phyloP scores from a whole-genome alignment of 2,888 invertebrate species.

The Sarcophaga caerulescens region DNA sequence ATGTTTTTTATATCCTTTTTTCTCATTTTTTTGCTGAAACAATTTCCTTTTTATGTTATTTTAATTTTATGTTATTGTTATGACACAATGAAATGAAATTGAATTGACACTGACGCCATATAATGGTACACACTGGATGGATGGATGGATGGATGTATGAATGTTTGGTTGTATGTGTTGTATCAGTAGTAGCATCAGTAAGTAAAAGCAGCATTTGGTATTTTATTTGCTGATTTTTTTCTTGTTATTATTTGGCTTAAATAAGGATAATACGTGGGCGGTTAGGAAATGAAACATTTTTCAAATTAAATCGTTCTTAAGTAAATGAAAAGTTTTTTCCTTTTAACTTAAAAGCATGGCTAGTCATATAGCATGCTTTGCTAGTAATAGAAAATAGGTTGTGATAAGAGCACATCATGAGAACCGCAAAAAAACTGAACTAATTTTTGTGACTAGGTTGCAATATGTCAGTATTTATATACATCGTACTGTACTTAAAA shows the following conservation, averaged over 20 bases:
- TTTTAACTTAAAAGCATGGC: fast-evolving
- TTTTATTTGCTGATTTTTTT: conserved; percentile 18
- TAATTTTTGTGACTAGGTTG: too few species aligned
- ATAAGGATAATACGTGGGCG: conserved; percentile 9
- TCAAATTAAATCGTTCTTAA: too few species aligned
- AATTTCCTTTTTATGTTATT: conserved; percentile 82
- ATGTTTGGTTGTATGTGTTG: conserved; percentile 15
- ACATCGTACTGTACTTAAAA: too few species aligned
- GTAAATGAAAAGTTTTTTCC: too few species aligned
- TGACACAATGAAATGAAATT: conserved; percentile 82
- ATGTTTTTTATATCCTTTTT: conserved; percentile 36
- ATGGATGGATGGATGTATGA: not conserved
- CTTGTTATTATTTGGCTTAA: conserved; percentile 37
- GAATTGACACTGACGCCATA: conserved; percentile 80
- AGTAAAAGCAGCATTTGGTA: conserved; percentile 24
- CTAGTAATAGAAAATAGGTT: too few species aligned
- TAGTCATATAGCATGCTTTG: too few species aligned
- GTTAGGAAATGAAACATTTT: not conserved
- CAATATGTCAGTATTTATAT: too few species aligned
- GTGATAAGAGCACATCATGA: too few species aligned
- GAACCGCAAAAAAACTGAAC: too few species aligned
- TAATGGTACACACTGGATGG: conserved; percentile 50
- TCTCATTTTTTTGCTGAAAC: conserved; percentile 73
- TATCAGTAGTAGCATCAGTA: not conserved
- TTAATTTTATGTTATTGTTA: conserved; percentile 82